Base-by-base conservation (phyloP, 2,888 invertebrate species). In the Clistopyga incitator region DNA sequence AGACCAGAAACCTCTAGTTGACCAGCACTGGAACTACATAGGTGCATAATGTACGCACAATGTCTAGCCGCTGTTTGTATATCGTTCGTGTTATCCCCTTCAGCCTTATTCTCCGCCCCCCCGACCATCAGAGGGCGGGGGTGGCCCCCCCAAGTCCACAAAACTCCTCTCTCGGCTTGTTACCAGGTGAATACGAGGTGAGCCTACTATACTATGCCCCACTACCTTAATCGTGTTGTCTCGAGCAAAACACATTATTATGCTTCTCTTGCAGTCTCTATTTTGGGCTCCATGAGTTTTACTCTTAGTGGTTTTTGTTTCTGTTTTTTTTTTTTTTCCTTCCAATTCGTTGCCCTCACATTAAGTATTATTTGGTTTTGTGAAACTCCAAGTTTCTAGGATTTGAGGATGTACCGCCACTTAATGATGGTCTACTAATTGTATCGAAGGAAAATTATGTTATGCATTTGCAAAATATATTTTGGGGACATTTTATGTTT, bases 11-110 rank as follows among this genome's bases (percentile, higher is more conserved):
- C n/a, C 56, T 10, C 74, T 84, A 78, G 81, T 82, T 82, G 78
- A 82, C 79, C 77, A 79, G 84, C 87, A 86, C 85, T 87, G 86
- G 82, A 85, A 86, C 81, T 84, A 85, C 84, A 82, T 86, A 84
- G 81, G 80, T 84, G 85, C 84, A 85, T 81, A 84, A 86, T 85
- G 78, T 85, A 70, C 70, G 79, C 84, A 83, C 81, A 82, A 76
- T 82, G 82, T 84, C 81, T 78, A 83, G 80, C 70, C 61, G 76
- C 80, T 84, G 79, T 84, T 86, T 84, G 78, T 81, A 81, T 84
- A 84, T 81, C 76, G 50, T 70, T 42, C 68, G 64, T 65, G 70
- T 76, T 80, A 54, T 18, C 18, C n/a, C 52, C 50, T 15, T 23
- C 54, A 54, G 38, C 47, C 67, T 78, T 54, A 38, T 64, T 70